Evolutionary conservation across 2,113 vertebrate species (phyloP).

Genomic region (Asarcornis scutulata): DNA sequence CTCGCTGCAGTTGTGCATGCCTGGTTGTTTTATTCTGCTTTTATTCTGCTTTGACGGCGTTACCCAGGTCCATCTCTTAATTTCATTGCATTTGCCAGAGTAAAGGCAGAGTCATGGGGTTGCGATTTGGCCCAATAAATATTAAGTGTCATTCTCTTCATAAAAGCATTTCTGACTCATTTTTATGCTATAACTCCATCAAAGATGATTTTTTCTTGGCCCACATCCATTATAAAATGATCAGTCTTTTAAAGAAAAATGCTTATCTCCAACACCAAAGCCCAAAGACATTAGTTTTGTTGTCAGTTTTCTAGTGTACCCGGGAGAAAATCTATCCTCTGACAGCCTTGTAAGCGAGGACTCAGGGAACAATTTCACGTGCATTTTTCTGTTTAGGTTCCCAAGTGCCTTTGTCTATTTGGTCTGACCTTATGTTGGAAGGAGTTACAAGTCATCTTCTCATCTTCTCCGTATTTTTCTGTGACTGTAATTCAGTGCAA

Average conservation of each 20-base stretch:
- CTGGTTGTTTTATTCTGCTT: not conserved
- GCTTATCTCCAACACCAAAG: not conserved
- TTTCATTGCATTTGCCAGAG: not conserved
- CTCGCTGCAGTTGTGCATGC: not conserved
- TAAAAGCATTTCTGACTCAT: not conserved
- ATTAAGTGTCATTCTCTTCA: not conserved
- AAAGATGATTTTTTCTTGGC: not conserved
- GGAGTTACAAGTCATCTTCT: conserved; percentile 29
- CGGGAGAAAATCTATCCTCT: conserved; percentile 28
- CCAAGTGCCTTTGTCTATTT: conserved; percentile 39
- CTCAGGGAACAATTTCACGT: conserved; percentile 35
- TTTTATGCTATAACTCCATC: not conserved
- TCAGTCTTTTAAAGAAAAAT: not conserved
- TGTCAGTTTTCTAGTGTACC: conserved; percentile 9
- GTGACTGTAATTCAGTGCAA: conserved; percentile 7
- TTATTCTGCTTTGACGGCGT: not conserved
- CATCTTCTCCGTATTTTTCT: conserved; percentile 22
- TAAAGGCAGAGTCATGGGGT: not conserved
- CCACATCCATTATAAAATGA: not conserved
- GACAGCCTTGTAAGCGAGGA: not conserved
- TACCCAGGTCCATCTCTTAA: not conserved
- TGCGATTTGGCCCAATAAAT: not conserved
- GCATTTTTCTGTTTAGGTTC: conserved; percentile 51
- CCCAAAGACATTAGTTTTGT: not conserved
- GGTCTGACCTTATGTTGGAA: conserved; percentile 49